Evolutionary conservation across 1,140 invertebrate genomes (phyloP).

Genomic region (Tetraneura akinire): DNA sequence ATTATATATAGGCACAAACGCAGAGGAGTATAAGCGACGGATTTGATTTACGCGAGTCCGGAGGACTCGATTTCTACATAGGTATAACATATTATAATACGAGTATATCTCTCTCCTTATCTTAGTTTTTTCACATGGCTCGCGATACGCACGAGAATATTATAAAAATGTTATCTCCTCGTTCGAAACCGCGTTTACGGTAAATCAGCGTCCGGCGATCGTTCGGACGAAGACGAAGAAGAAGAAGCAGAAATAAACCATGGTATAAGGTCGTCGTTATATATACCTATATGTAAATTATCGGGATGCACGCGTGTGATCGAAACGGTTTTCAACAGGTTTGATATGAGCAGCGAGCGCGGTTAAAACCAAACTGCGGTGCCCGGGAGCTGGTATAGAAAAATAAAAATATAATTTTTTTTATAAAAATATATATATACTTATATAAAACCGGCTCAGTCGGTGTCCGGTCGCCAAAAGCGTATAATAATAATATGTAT

Average conservation of each 20-base stretch:
- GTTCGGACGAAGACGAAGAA: not conserved
- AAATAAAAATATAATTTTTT: not conserved
- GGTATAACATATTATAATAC: no score
- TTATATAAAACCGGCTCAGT: conserved; percentile 26
- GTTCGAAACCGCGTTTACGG: not conserved
- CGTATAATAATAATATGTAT: no score
- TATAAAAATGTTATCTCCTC: not conserved
- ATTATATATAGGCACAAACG: not conserved
- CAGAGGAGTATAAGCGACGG: not conserved
- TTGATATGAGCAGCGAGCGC: not conserved
- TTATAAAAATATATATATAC: no score
- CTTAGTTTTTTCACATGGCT: not conserved
- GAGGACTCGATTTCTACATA: conserved; percentile 7
- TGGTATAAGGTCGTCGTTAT: conserved; percentile 17
- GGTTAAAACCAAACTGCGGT: not conserved
- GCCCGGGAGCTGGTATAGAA: conserved; percentile 18
- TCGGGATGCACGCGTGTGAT: not conserved
- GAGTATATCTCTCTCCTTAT: no score
- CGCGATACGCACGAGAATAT: not conserved
- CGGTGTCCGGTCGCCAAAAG: conserved; percentile 26
- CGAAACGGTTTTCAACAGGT: conserved; percentile 40
- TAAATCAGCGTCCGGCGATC: conserved; percentile 34
- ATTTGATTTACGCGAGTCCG: not conserved
- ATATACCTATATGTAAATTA: no score
- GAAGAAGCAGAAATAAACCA: not conserved